Evolutionary conservation across 2,113 vertebrate genomes (phyloP).

Genomic region (Danionella cerebrum): DNA sequence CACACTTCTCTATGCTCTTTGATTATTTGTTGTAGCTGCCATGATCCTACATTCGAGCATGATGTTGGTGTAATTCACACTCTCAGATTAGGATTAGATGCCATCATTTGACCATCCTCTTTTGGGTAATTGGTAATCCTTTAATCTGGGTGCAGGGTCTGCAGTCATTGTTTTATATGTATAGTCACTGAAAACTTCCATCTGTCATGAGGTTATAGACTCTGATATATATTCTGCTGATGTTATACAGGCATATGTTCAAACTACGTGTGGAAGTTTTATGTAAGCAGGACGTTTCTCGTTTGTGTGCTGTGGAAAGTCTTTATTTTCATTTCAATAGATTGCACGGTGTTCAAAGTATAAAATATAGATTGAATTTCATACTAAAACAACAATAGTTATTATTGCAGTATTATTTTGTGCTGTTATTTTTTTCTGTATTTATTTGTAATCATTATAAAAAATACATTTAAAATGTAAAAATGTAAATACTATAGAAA

Average conservation of each 20-base stretch:
- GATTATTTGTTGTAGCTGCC: background rate
- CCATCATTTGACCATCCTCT: background rate
- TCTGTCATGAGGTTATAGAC: background rate
- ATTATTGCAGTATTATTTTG: no score
- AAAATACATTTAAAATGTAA: no score
- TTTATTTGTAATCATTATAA: no score
- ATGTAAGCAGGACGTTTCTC: background rate
- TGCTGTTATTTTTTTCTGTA: no score
- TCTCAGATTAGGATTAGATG: slow-evolving; percentile 15
- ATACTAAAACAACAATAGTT: no score
- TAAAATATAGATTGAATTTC: no score
- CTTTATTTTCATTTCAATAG: no score
- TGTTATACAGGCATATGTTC: background rate
- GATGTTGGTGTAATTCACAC: slow-evolving; percentile 16
- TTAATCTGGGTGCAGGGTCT: background rate
- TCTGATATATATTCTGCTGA: background rate
- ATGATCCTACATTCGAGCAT: background rate
- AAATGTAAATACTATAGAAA: no score
- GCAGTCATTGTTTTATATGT: background rate
- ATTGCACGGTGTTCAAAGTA: no score
- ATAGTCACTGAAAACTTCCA: background rate
- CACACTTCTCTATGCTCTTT: background rate
- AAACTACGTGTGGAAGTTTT: background rate
- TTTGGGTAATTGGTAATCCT: slow-evolving; percentile 3
- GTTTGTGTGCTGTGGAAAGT: background rate